Evolutionary conservation across 2,888 invertebrate species (phyloP).

Genomic region (Phoronis australis): DNA sequence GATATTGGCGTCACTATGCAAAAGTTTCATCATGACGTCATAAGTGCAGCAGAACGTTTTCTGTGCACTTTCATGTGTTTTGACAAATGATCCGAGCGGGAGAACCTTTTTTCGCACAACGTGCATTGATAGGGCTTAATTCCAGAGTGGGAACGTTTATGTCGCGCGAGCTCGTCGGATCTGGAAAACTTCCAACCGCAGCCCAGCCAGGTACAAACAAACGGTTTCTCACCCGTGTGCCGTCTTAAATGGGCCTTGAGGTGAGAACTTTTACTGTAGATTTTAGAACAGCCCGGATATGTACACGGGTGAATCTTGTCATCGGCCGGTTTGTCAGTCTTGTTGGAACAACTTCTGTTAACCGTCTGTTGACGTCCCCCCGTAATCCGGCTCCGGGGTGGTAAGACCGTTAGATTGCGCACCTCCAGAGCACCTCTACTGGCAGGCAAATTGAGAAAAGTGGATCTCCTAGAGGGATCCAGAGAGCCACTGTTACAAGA

Average conservation of each 20-base stretch:
- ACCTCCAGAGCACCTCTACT: not conserved
- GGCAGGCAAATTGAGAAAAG: not conserved
- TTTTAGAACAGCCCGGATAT: constrained; percentile 71
- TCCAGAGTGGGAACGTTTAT: constrained; percentile 90
- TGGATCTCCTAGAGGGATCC: not conserved
- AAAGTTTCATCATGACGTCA: too few relatives aligned
- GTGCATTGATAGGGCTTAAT: constrained; percentile 87
- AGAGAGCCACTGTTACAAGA: not conserved
- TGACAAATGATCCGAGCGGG: constrained; percentile 86
- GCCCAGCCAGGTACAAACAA: constrained; percentile 61
- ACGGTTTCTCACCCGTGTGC: constrained; percentile 72
- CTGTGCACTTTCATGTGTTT: constrained; percentile 71
- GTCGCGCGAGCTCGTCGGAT: constrained; percentile 88
- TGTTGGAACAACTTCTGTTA: not conserved
- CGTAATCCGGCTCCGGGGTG: not conserved
- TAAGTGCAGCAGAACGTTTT: too few relatives aligned
- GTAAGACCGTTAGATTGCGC: too few relatives aligned
- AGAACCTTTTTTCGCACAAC: constrained; percentile 83
- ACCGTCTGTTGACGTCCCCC: not conserved
- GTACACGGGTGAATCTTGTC: constrained; percentile 62
- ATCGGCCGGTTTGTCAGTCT: constrained; percentile 24
- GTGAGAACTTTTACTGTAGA: constrained; percentile 96
- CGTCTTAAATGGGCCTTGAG: constrained; percentile 90
- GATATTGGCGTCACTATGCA: too few relatives aligned
- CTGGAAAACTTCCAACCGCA: constrained; percentile 91